phyloP scores from a whole-genome alignment of 2,113 vertebrate species.

The Poecilia latipinna region DNA sequence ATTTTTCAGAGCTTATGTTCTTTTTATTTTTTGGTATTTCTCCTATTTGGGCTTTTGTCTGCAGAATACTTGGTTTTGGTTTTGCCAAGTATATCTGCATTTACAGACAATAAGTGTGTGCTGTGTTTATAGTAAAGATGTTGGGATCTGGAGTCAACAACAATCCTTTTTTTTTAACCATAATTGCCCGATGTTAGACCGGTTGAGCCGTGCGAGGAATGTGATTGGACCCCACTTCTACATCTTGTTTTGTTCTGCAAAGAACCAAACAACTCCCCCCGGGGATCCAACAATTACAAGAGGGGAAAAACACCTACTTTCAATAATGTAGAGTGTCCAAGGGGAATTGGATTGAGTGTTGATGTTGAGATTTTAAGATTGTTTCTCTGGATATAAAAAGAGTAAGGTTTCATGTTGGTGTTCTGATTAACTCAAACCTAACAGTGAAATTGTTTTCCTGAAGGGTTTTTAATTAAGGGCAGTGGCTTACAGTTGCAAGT shows the following conservation, averaged over 20 bases:
- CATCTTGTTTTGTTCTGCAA: conserved; percentile 53
- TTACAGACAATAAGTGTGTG: too few relatives aligned
- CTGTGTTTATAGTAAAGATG: not conserved
- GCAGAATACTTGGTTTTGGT: too few relatives aligned
- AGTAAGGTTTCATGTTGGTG: not conserved
- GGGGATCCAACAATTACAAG: conserved; percentile 38
- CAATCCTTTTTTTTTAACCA: conserved; percentile 26
- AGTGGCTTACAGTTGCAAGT: conserved; percentile 7
- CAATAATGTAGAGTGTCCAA: conserved; percentile 31
- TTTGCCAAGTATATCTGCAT: too few relatives aligned
- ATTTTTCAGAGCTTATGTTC: conserved; percentile 18
- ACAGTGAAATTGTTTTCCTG: not conserved
- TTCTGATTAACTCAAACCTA: conserved; percentile 4
- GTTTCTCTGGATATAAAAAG: conserved; percentile 17
- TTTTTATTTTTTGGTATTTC: conserved; percentile 22
- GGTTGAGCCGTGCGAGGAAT: conserved; percentile 31
- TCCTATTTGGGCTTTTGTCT: not conserved
- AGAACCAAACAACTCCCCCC: conserved; percentile 29
- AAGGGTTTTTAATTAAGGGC: conserved; percentile 1
- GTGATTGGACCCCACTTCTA: conserved; percentile 40
- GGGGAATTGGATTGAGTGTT: conserved; percentile 41
- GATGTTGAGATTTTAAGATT: conserved; percentile 27
- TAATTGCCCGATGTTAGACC: conserved; percentile 45
- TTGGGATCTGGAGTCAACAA: conserved; percentile 3
- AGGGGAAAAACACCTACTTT: conserved; percentile 36